Evolutionary conservation across 2,888 invertebrate species (phyloP).

Genomic region (Megaustenia siamemsis): DNA sequence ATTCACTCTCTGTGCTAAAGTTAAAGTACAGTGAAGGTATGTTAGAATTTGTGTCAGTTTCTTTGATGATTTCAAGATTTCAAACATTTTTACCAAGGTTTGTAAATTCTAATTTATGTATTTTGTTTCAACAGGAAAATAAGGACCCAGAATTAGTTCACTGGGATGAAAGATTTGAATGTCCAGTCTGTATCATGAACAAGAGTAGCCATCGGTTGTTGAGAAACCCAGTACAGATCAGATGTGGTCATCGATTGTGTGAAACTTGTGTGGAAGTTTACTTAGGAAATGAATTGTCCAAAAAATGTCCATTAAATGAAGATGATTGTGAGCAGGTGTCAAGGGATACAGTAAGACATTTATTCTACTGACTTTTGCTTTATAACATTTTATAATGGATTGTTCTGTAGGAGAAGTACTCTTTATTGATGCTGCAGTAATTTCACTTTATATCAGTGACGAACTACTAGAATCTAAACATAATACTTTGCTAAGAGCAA

Average conservation of each 20-base stretch:
- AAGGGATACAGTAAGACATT: slow-evolving; percentile 57
- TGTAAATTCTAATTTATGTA: too few relatives aligned
- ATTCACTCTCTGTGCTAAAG: too few relatives aligned
- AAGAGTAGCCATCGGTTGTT: slow-evolving; percentile 38
- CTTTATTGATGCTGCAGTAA: neutral
- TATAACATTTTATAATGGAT: too few relatives aligned
- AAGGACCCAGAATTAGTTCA: slow-evolving; percentile 49
- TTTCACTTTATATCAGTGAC: too few relatives aligned
- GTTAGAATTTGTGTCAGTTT: too few relatives aligned
- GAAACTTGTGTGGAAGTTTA: slow-evolving; percentile 40
- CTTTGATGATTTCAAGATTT: too few relatives aligned
- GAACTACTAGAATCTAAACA: too few relatives aligned
- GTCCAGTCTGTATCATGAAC: slow-evolving; percentile 28
- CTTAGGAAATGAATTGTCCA: slow-evolving; percentile 25
- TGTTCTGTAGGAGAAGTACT: neutral
- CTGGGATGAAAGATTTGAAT: slow-evolving; percentile 38
- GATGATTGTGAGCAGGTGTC: slow-evolving; percentile 62
- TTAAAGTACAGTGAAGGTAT: too few relatives aligned
- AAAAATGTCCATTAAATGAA: slow-evolving; percentile 65
- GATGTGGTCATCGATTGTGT: slow-evolving; percentile 54
- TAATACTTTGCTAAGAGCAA: too few relatives aligned
- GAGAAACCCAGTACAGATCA: slow-evolving; percentile 49
- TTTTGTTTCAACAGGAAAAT: neutral
- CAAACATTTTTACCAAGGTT: too few relatives aligned
- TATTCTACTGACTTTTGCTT: neutral